A percentile compares a stretch with the other conserved stretches of the same genome.
Conservation (phyloP, 1,140 invertebrate genomes). For the Brachionus koreanus region DNA sequence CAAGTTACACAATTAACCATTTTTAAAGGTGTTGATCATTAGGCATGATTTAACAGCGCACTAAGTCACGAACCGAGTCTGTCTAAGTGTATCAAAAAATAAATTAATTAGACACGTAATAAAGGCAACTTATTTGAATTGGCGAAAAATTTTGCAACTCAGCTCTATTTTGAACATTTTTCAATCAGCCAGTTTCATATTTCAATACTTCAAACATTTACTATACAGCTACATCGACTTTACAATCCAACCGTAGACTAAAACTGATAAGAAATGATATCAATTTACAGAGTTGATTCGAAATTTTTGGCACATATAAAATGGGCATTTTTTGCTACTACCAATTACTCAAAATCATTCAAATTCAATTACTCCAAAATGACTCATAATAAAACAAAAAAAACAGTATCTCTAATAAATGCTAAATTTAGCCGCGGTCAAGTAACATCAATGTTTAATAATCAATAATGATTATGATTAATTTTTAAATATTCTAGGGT, state of each 20-base stretch:
- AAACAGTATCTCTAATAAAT: conserved; percentile 30
- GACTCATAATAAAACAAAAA: neutral
- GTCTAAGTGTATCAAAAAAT: neutral
- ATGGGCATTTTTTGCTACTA: neutral
- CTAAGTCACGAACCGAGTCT: neutral
- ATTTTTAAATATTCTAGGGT: neutral
- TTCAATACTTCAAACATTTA: neutral
- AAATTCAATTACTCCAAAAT: neutral
- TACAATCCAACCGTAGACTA: neutral
- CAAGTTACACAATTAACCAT: neutral
- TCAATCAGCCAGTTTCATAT: neutral
- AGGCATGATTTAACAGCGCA: neutral
- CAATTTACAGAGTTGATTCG: neutral
- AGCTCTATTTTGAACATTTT: neutral
- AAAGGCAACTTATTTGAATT: neutral
- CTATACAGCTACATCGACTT: neutral
- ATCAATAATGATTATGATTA: neutral
- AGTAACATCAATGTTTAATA: neutral
- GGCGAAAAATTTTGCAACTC: neutral
- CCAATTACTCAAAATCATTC: neutral
- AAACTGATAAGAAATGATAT: neutral
- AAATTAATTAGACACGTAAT: neutral
- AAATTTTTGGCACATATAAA: neutral
- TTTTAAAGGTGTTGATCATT: neutral
- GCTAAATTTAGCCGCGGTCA: conserved; percentile 20